phyloP scores from a whole-genome alignment of 1,140 invertebrate species.

The Acromyrmex heyeri region DNA sequence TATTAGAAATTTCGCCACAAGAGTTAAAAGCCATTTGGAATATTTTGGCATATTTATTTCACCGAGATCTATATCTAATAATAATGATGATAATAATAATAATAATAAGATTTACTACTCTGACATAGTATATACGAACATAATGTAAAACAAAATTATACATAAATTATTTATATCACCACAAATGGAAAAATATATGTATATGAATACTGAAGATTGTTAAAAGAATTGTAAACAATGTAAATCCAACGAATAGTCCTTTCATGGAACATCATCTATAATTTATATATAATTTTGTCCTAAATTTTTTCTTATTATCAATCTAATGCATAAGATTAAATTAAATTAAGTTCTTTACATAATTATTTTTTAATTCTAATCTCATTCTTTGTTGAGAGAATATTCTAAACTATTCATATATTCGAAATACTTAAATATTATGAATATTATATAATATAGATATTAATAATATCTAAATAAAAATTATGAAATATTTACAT shows the following conservation, averaged over 20 bases:
- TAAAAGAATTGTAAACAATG: conserved; percentile 15
- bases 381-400: conserved; percentile 3
- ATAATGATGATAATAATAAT: neutral
- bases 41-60: conserved; percentile 37
- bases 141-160: conserved; percentile 50
- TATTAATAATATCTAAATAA: conserved; percentile 10
- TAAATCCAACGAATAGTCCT: neutral
- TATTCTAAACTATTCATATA: neutral
- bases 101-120: neutral
- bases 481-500: conserved; percentile 8
- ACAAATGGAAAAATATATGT: neutral
- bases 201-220: conserved; percentile 14
- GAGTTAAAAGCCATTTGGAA: conserved; percentile 37
- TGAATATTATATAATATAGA: neutral
- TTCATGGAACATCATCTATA: neutral
- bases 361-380: neutral
- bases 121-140: neutral
- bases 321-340: neutral
- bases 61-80: conserved; percentile 23
- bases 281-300: conserved; percentile 44
- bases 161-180: conserved; percentile 8
- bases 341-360: conserved; percentile 21
- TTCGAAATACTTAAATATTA: neutral
- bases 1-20: conserved; percentile 13
- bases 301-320: neutral